Evolutionary conservation across 2,113 vertebrate species (phyloP).

Genomic region (Diphyllodes magnificus): DNA sequence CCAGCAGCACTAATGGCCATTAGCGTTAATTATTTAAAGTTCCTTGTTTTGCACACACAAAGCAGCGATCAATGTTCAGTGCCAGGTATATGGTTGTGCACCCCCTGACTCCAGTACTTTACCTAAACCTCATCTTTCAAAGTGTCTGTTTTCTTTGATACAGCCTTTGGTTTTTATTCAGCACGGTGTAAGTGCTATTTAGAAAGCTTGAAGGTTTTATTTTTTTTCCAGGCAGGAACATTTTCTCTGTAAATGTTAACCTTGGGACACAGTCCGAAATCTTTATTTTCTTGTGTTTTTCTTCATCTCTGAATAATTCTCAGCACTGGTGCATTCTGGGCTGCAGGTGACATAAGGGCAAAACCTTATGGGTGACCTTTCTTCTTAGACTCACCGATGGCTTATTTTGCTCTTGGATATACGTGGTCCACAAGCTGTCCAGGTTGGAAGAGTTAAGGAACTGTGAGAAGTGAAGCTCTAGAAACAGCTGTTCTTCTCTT

Average conservation of each 20-base stretch:
- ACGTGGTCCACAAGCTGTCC: background rate
- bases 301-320: background rate
- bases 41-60: conserved; percentile 9
- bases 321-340: background rate
- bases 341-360: background rate
- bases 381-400: background rate
- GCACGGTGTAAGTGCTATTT: background rate
- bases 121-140: background rate
- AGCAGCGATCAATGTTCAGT: background rate
- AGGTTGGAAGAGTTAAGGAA: background rate
- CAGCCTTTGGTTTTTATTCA: background rate
- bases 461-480: background rate
- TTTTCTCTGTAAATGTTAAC: conserved; percentile 18
- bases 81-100: background rate
- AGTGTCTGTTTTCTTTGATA: background rate
- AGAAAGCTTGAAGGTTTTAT: background rate
- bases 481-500: background rate
- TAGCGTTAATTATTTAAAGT: conserved; percentile 45
- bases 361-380: background rate
- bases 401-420: background rate
- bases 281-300: background rate
- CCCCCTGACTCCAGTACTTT: background rate
- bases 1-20: background rate
- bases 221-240: background rate
- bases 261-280: background rate